Conservation (phyloP, 2,888 invertebrate genomes). For the Stenodera caucasica region DNA sequence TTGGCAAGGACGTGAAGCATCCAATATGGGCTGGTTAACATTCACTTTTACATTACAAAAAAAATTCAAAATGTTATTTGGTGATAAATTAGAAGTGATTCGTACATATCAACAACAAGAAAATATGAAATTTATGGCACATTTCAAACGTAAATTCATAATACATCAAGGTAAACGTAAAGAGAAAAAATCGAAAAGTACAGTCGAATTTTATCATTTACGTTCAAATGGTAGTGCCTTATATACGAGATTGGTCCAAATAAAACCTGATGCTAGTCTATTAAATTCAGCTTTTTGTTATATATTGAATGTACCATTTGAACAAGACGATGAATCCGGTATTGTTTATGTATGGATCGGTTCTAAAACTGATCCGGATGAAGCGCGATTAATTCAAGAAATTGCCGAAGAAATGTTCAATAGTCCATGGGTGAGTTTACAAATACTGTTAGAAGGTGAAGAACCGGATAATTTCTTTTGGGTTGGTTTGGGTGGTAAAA, state of each 20-base stretch:
- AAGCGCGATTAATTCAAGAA: conserved; percentile 83
- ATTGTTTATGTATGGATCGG: conserved; percentile 98
- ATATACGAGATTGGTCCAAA: conserved; percentile 89
- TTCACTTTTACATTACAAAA: conserved; percentile 96
- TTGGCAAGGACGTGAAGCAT: conserved; percentile 97
- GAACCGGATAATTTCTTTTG: conserved; percentile 99
- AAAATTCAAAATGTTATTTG: conserved; percentile 86
- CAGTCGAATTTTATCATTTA: conserved; percentile 91
- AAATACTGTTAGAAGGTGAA: conserved; percentile 87
- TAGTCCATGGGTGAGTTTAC: conserved; percentile 74
- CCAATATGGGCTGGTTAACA: conserved; percentile 99
- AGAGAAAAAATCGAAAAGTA: conserved; percentile 53
- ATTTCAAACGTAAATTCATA: conserved; percentile 93
- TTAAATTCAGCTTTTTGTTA: conserved; percentile 96
- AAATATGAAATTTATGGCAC: conserved; percentile 96
- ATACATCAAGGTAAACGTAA: conserved; percentile 85
- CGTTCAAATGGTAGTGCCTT: conserved; percentile 94
- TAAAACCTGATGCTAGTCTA: conserved; percentile 78
- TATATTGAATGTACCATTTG: conserved; percentile 90
- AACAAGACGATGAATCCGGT: conserved; percentile 81
- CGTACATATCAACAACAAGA: conserved; percentile 98
- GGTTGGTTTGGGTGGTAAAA: conserved; percentile 88
- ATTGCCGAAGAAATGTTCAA: conserved; percentile 93
- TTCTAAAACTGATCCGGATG: conserved; percentile 78
- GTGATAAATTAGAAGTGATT: conserved; percentile 91